phyloP scores from a whole-genome alignment of 2,113 vertebrate genomes.

The Sinocyclocheilus maitianheensis region DNA sequence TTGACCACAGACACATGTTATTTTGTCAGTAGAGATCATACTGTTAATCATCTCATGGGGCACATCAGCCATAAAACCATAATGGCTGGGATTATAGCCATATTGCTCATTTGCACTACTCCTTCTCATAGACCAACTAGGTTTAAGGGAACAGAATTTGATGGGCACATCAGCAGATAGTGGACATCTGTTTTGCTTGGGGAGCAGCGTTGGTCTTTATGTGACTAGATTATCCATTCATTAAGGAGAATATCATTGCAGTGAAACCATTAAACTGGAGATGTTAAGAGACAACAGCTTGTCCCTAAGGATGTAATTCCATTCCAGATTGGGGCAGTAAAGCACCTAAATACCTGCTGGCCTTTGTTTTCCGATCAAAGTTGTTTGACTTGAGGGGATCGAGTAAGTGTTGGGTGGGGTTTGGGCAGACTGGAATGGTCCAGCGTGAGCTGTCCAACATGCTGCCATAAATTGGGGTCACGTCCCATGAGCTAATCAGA shows the following conservation, averaged over 20 bases:
- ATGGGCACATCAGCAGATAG: conserved; percentile 57
- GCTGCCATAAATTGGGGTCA: conserved; percentile 44
- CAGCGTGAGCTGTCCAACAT: neutral
- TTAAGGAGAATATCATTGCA: conserved; percentile 54
- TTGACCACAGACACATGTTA: neutral
- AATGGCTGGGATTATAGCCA: conserved; percentile 44
- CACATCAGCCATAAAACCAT: conserved; percentile 33
- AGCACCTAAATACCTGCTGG: conserved; percentile 57
- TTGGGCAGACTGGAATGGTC: neutral
- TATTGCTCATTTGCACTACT: conserved; percentile 70
- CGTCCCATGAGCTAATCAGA: neutral
- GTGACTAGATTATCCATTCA: conserved; percentile 62
- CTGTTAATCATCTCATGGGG: conserved; percentile 18
- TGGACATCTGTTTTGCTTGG: conserved; percentile 59
- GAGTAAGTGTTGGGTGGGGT: conserved; percentile 29
- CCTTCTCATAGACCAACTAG: conserved; percentile 43
- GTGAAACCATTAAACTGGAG: conserved; percentile 57
- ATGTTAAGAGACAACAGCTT: conserved; percentile 51
- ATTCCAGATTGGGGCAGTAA: conserved; percentile 65
- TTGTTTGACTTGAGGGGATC: conserved; percentile 47
- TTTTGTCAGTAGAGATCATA: conserved; percentile 4
- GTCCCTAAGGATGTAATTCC: conserved; percentile 61
- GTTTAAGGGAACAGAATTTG: conserved; percentile 55
- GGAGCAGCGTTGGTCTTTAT: conserved; percentile 51
- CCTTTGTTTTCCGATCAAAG: conserved; percentile 49